phyloP scores from a whole-genome alignment of 2,797 vertebrate species.

The Syncerus caffer region DNA sequence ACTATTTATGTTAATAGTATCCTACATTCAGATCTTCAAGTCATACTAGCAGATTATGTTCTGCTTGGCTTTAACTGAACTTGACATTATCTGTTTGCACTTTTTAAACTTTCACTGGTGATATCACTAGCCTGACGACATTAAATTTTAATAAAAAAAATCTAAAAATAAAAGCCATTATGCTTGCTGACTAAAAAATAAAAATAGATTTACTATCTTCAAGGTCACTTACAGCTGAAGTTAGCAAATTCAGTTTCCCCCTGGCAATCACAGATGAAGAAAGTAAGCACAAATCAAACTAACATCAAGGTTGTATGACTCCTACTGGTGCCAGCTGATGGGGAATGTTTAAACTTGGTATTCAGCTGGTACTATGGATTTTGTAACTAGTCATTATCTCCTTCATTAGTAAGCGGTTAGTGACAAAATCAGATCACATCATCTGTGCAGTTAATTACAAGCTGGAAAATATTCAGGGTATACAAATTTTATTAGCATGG shows the following conservation, averaged over 20 bases:
- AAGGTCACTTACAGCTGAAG: constrained; percentile 61
- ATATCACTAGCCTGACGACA: neutral
- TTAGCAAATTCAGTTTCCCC: constrained; percentile 4
- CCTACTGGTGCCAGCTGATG: neutral
- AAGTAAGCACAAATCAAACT: constrained; percentile 23
- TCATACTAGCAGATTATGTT: neutral
- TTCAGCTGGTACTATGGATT: constrained; percentile 38
- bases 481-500: constrained; percentile 74
- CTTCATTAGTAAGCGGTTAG: constrained; percentile 84
- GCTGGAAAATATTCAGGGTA: constrained; percentile 67
- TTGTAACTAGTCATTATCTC: constrained; percentile 60
- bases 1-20: neutral
- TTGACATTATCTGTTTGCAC: neutral
- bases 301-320: neutral
- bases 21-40: neutral
- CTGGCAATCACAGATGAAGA: constrained; percentile 3
- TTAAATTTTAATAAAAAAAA: neutral
- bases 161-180: constrained; percentile 30
- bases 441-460: constrained; percentile 69
- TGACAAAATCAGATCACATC: constrained; percentile 81
- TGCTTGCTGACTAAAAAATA: constrained; percentile 23
- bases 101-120: neutral
- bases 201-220: constrained; percentile 32
- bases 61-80: neutral
- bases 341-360: constrained; percentile 45